Percentiles rank a stretch among this genome's conserved stretches.
These are phyloP conservation scores for Alviniconcha marisindica DNA, from an alignment of 1,140 invertebrate species.

Conservation along the genomic window DNA sequence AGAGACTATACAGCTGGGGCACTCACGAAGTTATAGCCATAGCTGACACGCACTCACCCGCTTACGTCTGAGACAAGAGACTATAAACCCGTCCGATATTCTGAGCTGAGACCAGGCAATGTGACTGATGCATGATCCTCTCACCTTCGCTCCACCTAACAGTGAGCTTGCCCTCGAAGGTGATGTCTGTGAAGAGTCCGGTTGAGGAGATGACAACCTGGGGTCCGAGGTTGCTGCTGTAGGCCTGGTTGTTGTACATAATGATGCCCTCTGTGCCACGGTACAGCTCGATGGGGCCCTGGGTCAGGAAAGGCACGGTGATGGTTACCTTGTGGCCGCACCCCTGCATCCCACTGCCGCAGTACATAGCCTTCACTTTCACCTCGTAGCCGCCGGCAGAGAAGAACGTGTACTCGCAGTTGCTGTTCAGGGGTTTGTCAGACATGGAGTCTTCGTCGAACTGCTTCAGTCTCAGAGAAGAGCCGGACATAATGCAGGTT, in stretches of 20 bases:
- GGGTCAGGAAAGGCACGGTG: neutral
- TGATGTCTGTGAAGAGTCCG: slow-evolving; percentile 13
- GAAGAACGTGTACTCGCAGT: slow-evolving; percentile 33
- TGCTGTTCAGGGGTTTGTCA: neutral
- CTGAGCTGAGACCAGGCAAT: too few species aligned
- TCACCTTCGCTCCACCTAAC: neutral
- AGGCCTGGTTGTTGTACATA: slow-evolving; percentile 22
- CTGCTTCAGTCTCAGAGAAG: slow-evolving; percentile 27
- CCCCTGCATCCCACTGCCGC: neutral
- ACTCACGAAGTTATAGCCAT: too few species aligned
- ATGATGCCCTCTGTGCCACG: neutral
- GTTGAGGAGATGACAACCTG: neutral
- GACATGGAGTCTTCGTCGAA: slow-evolving; percentile 17
- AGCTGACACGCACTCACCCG: too few species aligned
- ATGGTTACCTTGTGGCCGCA: slow-evolving; percentile 25
- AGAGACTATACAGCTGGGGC: too few species aligned
- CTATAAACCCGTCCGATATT: too few species aligned
- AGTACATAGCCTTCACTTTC: slow-evolving; percentile 2
- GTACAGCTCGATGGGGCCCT: neutral
- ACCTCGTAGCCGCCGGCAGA: slow-evolving; percentile 6
- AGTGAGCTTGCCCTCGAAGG: neutral
- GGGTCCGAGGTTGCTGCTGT: neutral
- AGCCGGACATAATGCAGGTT: slow-evolving; percentile 31
- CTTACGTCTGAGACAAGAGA: too few species aligned
- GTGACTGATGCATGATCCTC: too few species aligned